These are phyloP conservation scores for Drosophila saltans DNA, from an alignment of 1,140 invertebrate genomes.

Conservation along the genomic window DNA sequence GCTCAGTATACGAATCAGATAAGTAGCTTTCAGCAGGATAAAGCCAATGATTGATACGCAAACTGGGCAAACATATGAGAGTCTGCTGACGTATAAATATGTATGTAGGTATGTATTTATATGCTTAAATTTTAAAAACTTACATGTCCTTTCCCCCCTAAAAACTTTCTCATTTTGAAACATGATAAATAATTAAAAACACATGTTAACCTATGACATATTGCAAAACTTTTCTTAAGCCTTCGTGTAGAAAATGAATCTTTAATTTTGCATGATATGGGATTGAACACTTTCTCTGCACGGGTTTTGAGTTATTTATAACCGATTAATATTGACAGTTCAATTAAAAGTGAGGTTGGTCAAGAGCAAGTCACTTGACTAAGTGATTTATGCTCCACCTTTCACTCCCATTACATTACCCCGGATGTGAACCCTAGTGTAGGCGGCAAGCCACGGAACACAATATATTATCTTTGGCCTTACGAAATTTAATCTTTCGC, in stretches of 20 bases:
- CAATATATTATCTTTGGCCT: constrained; percentile 24
- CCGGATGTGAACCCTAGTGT: not conserved
- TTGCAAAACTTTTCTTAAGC: too few species aligned
- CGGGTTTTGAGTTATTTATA: constrained; percentile 30
- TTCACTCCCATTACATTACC: not conserved
- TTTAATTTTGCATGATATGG: not conserved
- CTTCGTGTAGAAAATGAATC: not conserved
- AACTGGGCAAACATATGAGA: constrained; percentile 10
- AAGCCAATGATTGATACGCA: not conserved
- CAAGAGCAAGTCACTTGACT: constrained; percentile 5
- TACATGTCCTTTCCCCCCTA: too few species aligned
- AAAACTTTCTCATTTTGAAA: too few species aligned
- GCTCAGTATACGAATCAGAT: constrained; percentile 6
- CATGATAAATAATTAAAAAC: too few species aligned
- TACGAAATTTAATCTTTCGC: constrained; percentile 23
- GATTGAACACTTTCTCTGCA: not conserved
- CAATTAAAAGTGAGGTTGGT: constrained; percentile 23
- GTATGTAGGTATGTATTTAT: too few species aligned
- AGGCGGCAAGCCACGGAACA: constrained; percentile 5
- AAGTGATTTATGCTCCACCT: constrained; percentile 27
- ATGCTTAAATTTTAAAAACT: too few species aligned
- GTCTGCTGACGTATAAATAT: not conserved
- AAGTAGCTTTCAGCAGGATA: constrained; percentile 3
- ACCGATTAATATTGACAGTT: constrained; percentile 31
- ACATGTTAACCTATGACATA: too few species aligned